A percentile compares a stretch with the other conserved stretches of the same genome.
Conservation (phyloP, 2,797 vertebrate genomes). For the Hylomyscus alleni region DNA sequence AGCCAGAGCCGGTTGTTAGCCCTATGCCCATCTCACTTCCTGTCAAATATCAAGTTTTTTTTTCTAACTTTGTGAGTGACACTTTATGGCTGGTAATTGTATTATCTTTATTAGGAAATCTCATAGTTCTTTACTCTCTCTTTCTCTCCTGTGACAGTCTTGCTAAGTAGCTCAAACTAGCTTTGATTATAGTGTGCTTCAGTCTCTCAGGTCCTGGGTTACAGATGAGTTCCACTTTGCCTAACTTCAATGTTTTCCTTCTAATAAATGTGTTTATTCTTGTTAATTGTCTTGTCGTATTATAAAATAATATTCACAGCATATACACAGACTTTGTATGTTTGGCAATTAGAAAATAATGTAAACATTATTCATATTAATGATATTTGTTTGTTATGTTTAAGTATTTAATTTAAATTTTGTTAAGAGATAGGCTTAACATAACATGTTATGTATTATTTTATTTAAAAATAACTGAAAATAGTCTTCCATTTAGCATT, state of each 20-base stretch:
- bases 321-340: neutral
- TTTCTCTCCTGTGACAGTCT: neutral
- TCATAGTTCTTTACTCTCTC: neutral
- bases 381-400: constrained; percentile 5
- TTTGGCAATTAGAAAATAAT: constrained; percentile 30
- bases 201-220: neutral
- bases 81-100: constrained; percentile 20
- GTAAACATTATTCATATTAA: constrained; percentile 5
- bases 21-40: neutral
- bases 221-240: neutral
- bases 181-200: neutral
- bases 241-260: neutral
- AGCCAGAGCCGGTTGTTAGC: too few species aligned
- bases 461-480: constrained; percentile 43
- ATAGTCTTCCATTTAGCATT: neutral
- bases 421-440: neutral
- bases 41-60: constrained; percentile 41
- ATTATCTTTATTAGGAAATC: constrained; percentile 34
- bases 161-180: neutral
- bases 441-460: neutral
- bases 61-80: constrained; percentile 13
- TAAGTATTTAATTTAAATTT: constrained; percentile 56
- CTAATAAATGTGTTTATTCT: constrained; percentile 28
- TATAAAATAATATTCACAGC: constrained; percentile 7
- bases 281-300: constrained; percentile 41